phyloP scores from a whole-genome alignment of 2,888 invertebrate species.

The Eilema caniola region DNA sequence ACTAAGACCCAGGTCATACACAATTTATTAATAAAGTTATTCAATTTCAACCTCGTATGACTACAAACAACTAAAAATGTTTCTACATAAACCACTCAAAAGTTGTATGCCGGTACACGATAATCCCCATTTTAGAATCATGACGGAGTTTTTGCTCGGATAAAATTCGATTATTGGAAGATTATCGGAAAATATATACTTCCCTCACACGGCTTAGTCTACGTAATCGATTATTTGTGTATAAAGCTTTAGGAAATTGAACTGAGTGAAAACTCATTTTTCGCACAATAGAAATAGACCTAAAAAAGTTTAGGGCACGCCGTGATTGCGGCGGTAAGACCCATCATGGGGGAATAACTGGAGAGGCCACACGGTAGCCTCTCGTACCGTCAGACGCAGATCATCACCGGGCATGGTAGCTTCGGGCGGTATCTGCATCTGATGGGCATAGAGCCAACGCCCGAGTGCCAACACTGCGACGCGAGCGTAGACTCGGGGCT shows the following conservation, averaged over 20 bases:
- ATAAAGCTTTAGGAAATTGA: background rate
- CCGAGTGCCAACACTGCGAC: too few relatives aligned
- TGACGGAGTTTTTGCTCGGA: constrained; percentile 17
- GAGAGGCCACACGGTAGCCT: too few relatives aligned
- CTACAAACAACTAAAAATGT: background rate
- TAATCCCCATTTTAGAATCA: constrained; percentile 14
- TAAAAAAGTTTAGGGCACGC: too few relatives aligned
- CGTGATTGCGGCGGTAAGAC: too few relatives aligned
- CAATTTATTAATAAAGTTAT: background rate
- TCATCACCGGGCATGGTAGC: too few relatives aligned
- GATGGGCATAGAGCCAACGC: too few relatives aligned
- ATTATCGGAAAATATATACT: constrained; percentile 39
- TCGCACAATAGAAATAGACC: background rate
- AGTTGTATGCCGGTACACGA: background rate
- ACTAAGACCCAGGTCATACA: background rate
- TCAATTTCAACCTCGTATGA: background rate
- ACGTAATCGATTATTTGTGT: constrained; percentile 4
- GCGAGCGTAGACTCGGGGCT: too few relatives aligned
- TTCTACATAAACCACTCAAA: background rate
- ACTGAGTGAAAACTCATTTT: background rate
- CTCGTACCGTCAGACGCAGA: too few relatives aligned
- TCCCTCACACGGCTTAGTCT: constrained; percentile 17
- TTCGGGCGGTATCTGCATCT: too few relatives aligned
- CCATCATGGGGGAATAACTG: too few relatives aligned
- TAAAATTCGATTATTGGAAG: constrained; percentile 43